These are phyloP conservation scores for Aegypius monachus DNA, from an alignment of 2,113 vertebrate genomes.

Conservation along the genomic window DNA sequence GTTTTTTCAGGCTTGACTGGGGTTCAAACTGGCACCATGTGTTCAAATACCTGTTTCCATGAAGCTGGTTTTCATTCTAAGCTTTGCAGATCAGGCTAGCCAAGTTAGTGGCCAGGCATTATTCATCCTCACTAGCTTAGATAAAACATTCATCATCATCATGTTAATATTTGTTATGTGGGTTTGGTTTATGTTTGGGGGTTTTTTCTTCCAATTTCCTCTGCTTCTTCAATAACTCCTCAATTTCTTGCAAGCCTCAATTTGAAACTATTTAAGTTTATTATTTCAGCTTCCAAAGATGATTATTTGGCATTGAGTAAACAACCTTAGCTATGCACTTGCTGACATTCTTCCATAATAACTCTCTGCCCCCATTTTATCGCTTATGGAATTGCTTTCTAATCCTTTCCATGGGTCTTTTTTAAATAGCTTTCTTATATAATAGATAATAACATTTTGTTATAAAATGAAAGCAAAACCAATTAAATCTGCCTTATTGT, in stretches of 20 bases:
- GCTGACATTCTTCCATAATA: neutral
- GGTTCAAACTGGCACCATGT: neutral
- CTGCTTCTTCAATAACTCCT: neutral
- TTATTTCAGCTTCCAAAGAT: conserved; percentile 13
- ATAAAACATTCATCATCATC: neutral
- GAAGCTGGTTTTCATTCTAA: neutral
- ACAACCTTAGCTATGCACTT: conserved; percentile 4
- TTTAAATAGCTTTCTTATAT: conserved; percentile 1
- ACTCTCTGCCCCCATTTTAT: neutral
- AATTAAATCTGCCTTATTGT: conserved; percentile 48
- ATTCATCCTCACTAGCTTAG: neutral
- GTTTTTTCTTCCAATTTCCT: neutral
- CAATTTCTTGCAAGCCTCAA: neutral
- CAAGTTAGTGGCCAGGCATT: neutral
- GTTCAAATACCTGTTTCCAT: neutral
- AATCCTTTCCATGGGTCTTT: neutral
- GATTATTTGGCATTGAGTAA: conserved; percentile 6
- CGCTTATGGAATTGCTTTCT: neutral
- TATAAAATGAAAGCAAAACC: conserved; percentile 43
- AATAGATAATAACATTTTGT: conserved; percentile 36
- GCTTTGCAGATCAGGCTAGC: neutral
- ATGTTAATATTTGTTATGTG: neutral
- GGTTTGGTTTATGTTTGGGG: neutral
- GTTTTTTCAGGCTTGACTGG: neutral
- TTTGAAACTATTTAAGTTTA: conserved; percentile 16